These are phyloP conservation scores for Incurvaria masculella DNA, from an alignment of 2,888 invertebrate genomes.

Conservation along the genomic window DNA sequence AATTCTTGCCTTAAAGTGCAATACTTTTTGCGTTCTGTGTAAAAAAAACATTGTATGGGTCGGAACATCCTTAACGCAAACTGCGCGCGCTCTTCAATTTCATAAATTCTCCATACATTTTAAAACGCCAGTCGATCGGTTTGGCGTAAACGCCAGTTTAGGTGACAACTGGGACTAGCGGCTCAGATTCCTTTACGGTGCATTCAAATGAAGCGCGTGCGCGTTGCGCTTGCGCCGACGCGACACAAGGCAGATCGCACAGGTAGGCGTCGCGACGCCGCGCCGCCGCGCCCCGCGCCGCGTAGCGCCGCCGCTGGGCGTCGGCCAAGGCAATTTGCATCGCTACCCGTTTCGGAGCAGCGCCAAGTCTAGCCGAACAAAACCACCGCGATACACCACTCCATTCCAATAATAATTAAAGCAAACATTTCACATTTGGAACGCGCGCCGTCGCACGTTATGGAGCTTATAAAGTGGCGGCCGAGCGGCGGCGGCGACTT, in stretches of 20 bases:
- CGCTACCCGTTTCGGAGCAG: slow-evolving; percentile 56
- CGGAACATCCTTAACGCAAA: no score
- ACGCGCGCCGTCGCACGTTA: slow-evolving; percentile 48
- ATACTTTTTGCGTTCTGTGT: no score
- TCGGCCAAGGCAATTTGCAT: slow-evolving; percentile 56
- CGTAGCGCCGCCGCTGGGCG: slow-evolving; percentile 51
- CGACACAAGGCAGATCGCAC: not conserved
- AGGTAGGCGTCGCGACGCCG: slow-evolving; percentile 16
- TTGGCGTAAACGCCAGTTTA: no score
- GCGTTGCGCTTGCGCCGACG: not conserved
- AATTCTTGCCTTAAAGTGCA: no score
- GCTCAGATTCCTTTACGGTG: not conserved
- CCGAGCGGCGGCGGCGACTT: not conserved
- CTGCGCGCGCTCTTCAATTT: no score
- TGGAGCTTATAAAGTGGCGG: slow-evolving; percentile 51
- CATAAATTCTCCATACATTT: no score
- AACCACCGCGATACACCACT: slow-evolving; percentile 55
- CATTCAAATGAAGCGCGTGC: not conserved
- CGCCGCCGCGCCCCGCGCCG: slow-evolving; percentile 23
- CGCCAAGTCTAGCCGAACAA: slow-evolving; percentile 59
- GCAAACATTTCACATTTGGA: slow-evolving; percentile 53
- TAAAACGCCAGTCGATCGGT: no score
- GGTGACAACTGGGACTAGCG: no score
- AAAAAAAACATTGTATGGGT: no score
- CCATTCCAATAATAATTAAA: slow-evolving; percentile 59